Evolutionary conservation across 2,888 invertebrate species (phyloP), one percentile per base, ranked within the genome.

Genomic region (Scelioninae gen. 2): DNA sequence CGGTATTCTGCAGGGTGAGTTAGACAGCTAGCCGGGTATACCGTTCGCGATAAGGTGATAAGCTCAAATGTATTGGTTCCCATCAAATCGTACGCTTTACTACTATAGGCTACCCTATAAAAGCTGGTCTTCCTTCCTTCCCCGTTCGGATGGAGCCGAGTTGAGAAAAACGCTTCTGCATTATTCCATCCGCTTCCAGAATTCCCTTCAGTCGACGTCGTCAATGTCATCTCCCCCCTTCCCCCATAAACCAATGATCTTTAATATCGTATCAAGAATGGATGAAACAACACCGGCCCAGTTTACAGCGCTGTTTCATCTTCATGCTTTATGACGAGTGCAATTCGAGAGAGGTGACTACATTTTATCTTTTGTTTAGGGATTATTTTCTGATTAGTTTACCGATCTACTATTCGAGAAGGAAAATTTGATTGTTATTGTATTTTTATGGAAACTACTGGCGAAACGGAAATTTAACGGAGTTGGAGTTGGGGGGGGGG

Each of bases 51-150:
- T 85, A 85, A 85, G 84, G 83, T 84, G 85, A 85, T 85, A 85
- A 85, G 85, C 85, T 84, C 81, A 81, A 85, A 85, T 85, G 83
- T 85, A 85, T 85, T 85, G 85, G 82, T 79, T 83, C 80, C 83
- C 83, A 85, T 85, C 84, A 84, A 85, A 85, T 85, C 81, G 83
- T 78, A 80, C 84, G 83, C 77, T 85, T 84, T 83, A 84, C 82
- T 81, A 81, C 80, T 80, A 82, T 78, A 80, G 81, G 76, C 81
- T 76, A 79, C 78, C 79, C 81, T 82, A 81, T 83, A 82, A 84
- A 83, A 80, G 82, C n/a, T 78, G 78, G 75, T 77, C 79, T 72
- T 72, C 65, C 65, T 65, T 61, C 67, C 60, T 11, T 46, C 22
- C 41, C 35, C n/a, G 15, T 37, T 48, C 57, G 37, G 11, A 46